A percentile compares a stretch with the other conserved stretches of the same genome.
phyloP scores from a whole-genome alignment of 2,888 invertebrate species.

The Melipona bicolor region DNA sequence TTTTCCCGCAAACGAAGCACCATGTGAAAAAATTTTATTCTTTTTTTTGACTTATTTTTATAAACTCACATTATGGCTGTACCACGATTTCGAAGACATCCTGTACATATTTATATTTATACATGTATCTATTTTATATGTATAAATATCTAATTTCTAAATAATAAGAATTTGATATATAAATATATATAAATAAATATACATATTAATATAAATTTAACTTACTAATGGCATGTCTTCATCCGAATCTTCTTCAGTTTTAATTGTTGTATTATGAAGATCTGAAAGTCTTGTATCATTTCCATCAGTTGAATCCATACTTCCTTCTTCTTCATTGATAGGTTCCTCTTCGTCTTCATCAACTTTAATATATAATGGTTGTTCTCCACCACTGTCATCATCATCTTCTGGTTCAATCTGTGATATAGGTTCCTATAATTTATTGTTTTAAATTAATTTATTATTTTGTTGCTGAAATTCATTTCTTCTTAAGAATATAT shows the following conservation, averaged over 20 bases:
- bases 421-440: constrained; percentile 87
- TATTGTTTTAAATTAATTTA: constrained; percentile 1
- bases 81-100: too few relatives aligned
- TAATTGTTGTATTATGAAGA: constrained; percentile 82
- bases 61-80: too few relatives aligned
- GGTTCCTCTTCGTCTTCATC: constrained; percentile 82
- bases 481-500: background rate
- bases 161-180: constrained; percentile 67
- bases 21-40: too few relatives aligned
- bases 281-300: constrained; percentile 81
- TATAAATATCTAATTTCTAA: background rate
- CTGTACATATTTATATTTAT: too few relatives aligned
- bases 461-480: background rate
- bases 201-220: constrained; percentile 75
- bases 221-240: constrained; percentile 91
- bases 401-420: constrained; percentile 84
- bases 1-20: too few relatives aligned
- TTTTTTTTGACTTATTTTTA: too few relatives aligned
- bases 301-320: constrained; percentile 78
- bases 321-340: constrained; percentile 71
- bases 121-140: background rate
- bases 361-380: constrained; percentile 85
- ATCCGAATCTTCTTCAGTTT: constrained; percentile 87
- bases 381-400: constrained; percentile 85
- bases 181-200: too few relatives aligned